Conservation (phyloP, 2,113 vertebrate species). For the Physeter macrocephalus region DNA sequence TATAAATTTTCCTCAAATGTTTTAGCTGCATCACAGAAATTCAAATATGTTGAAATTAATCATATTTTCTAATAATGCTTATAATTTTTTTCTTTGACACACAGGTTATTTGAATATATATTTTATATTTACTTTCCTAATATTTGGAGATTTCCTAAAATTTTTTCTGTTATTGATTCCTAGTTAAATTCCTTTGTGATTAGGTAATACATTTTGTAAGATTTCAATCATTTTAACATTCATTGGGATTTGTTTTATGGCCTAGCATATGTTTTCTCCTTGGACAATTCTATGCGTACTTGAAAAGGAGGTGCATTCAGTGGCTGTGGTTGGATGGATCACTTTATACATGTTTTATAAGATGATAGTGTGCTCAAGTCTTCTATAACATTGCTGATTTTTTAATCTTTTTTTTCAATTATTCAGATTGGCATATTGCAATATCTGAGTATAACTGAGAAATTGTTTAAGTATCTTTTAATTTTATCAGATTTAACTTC, state of each 20-base stretch:
- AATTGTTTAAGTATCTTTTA: not conserved
- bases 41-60: not conserved
- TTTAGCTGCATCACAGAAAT: not conserved
- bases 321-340: not conserved
- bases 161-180: not conserved
- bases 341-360: not conserved
- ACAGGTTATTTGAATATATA: not conserved
- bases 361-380: not conserved
- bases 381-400: not conserved
- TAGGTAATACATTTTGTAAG: not conserved
- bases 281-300: not conserved
- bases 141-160: not conserved
- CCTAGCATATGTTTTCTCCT: not conserved
- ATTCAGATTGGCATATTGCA: not conserved
- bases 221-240: not conserved
- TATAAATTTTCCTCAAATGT: not conserved
- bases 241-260: not conserved
- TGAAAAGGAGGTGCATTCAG: not conserved
- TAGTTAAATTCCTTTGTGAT: not conserved
- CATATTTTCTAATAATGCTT: not conserved
- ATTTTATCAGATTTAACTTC: not conserved
- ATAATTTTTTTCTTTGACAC: not conserved
- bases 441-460: not conserved
- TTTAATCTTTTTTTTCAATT: not conserved
- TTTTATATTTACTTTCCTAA: not conserved